Conservation (phyloP, 2,797 vertebrate genomes). For the Bradypus variegatus region DNA sequence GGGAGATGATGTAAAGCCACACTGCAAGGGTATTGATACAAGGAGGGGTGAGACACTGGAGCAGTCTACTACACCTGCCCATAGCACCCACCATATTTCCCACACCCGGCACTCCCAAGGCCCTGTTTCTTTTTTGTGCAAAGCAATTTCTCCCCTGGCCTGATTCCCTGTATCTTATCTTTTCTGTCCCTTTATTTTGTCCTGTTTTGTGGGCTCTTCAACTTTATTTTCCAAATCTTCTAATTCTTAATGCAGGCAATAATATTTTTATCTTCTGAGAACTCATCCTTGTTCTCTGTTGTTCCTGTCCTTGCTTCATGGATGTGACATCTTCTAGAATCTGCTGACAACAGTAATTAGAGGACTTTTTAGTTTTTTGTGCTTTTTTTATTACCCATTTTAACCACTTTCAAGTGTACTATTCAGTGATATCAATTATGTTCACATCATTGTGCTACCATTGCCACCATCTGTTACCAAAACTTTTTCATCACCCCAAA, state of each 20-base stretch:
- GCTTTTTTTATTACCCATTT: neutral
- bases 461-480: too few relatives aligned
- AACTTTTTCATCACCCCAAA: too few relatives aligned
- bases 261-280: constrained; percentile 5
- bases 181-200: neutral
- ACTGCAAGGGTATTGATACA: neutral
- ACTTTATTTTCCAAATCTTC: neutral
- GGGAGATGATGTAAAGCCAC: neutral
- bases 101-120: neutral
- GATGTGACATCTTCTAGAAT: neutral
- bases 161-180: neutral
- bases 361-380: neutral
- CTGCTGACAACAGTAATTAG: neutral
- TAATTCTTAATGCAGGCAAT: neutral
- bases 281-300: neutral
- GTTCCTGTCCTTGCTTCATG: neutral
- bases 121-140: neutral
- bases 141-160: neutral
- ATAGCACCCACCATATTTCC: neutral
- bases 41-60: neutral
- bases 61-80: neutral
- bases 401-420: too few relatives aligned
- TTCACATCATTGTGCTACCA: too few relatives aligned
- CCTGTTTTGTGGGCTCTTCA: neutral
- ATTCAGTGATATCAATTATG: too few relatives aligned